These are phyloP conservation scores for Urosaurus nigricauda DNA, from an alignment of 2,797 vertebrate genomes.

Conservation along the genomic window DNA sequence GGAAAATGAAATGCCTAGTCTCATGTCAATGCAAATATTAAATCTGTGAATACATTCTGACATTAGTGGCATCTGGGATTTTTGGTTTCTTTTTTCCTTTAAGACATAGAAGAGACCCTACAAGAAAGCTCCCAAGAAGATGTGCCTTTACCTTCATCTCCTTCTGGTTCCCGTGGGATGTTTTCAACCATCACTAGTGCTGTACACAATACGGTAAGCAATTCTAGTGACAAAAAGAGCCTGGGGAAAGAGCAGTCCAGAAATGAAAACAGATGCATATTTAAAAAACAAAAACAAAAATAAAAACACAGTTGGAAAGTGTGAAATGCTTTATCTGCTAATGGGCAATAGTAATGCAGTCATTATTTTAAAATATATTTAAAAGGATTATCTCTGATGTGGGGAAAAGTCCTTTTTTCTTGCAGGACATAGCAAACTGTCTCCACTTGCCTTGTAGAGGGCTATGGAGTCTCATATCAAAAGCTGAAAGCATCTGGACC, in stretches of 20 bases:
- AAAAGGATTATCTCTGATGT: background rate
- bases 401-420: background rate
- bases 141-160: constrained; percentile 66
- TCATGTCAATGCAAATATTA: background rate
- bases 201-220: constrained; percentile 94
- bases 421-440: background rate
- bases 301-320: background rate
- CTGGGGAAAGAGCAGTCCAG: too few relatives aligned
- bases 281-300: background rate
- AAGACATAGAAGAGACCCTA: constrained; percentile 55
- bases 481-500: background rate
- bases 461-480: background rate
- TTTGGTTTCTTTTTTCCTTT: constrained; percentile 27
- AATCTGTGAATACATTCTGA: background rate
- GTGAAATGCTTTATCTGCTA: background rate
- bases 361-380: background rate
- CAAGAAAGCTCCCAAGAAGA: constrained; percentile 64
- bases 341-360: background rate
- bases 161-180: constrained; percentile 83
- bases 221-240: background rate
- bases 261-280: background rate
- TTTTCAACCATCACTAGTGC: constrained; percentile 91
- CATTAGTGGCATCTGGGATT: background rate
- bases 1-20: background rate
- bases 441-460: background rate